Percentiles rank a stretch among this genome's conserved stretches.
Evolutionary conservation across 1,140 invertebrate species (phyloP).

Genomic region (Apis dorsata): DNA sequence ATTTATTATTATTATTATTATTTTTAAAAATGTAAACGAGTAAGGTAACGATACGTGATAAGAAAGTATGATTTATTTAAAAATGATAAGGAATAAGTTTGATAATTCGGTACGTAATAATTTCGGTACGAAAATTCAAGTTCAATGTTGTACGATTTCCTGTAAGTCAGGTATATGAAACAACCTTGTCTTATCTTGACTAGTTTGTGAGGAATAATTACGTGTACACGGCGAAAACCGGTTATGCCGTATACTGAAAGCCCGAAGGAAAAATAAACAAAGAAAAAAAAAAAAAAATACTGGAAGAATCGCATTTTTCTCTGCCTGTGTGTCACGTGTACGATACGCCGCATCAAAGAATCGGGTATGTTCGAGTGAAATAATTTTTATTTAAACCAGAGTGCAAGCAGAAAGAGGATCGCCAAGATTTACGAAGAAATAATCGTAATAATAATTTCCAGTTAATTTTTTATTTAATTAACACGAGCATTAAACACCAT

Average conservation of each 20-base stretch:
- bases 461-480: too few species aligned
- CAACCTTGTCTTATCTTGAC: constrained; percentile 23
- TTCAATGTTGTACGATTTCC: constrained; percentile 4
- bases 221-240: constrained; percentile 1
- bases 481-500: not conserved
- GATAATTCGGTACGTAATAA: not conserved
- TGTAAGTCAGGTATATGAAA: not conserved
- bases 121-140: constrained; percentile 6
- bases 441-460: not conserved
- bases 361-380: not conserved
- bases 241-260: constrained; percentile 4
- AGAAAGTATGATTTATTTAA: too few species aligned
- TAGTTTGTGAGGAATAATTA: constrained; percentile 24
- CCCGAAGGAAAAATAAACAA: constrained; percentile 1
- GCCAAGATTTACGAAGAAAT: too few species aligned
- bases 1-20: too few species aligned
- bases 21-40: too few species aligned
- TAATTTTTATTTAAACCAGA: not conserved
- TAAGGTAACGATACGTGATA: too few species aligned
- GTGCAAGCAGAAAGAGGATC: too few species aligned
- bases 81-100: too few species aligned
- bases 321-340: not conserved
- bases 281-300: constrained; percentile 10
- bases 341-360: not conserved
- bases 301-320: not conserved